Evolutionary conservation across 64 coral and sea anemone species (phyloP).

Genomic region (Stylophora pistillata): DNA sequence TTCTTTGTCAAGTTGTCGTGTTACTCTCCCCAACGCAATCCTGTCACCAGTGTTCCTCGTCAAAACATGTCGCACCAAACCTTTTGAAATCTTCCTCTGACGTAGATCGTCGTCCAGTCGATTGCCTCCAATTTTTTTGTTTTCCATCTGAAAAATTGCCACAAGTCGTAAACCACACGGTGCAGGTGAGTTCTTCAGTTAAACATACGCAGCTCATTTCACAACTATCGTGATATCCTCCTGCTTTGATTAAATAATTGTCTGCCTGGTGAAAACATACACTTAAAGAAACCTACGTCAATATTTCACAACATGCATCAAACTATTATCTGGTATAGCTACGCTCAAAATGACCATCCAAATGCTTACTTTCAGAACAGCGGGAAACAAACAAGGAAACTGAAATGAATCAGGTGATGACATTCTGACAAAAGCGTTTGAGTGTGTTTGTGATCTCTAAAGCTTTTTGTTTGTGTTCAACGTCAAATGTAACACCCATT

Average conservation of each 20-base stretch:
- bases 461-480: no score
- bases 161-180: not conserved
- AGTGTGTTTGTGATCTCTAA: no score
- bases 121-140: not conserved
- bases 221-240: not conserved
- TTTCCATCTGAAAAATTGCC: not conserved
- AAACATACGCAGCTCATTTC: not conserved
- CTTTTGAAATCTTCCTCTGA: constrained; percentile 24
- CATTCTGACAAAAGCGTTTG: no score
- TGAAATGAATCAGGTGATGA: no score
- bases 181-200: not conserved
- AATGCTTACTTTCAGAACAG: not conserved
- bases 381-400: not conserved
- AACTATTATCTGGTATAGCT: not conserved
- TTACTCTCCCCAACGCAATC: constrained; percentile 35
- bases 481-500: no score
- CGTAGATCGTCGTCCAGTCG: not conserved
- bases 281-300: not conserved
- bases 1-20: constrained; percentile 47
- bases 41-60: constrained; percentile 40
- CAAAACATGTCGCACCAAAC: constrained; percentile 33
- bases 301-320: not conserved
- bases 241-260: not conserved
- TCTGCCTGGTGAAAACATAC: not conserved
- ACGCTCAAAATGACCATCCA: not conserved